Evolutionary conservation across 1,140 invertebrate species (phyloP).

Genomic region (Drosophila trapezifrons): DNA sequence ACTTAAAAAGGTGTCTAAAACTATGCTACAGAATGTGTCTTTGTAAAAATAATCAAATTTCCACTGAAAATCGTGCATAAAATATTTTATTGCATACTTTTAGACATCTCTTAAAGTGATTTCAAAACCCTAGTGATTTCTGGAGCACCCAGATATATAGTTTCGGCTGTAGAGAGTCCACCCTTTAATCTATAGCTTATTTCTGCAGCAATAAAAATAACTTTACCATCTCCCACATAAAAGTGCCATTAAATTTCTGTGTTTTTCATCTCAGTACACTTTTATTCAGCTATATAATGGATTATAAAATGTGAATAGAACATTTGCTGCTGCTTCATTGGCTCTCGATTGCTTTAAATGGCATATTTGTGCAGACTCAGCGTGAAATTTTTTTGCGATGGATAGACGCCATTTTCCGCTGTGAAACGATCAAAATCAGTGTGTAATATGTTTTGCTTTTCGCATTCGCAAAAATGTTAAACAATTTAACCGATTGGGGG

Average conservation of each 20-base stretch:
- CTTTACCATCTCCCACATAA: background rate
- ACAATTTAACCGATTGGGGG: constrained; percentile 28
- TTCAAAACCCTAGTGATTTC: too few relatives aligned
- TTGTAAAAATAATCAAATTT: too few relatives aligned
- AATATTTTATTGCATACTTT: too few relatives aligned
- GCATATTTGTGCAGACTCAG: constrained; percentile 42
- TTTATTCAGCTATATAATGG: background rate
- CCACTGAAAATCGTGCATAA: too few relatives aligned
- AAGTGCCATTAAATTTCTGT: constrained; percentile 1
- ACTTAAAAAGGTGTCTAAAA: too few relatives aligned
- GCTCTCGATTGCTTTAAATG: constrained; percentile 17
- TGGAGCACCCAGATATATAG: too few relatives aligned
- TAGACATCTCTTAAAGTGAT: too few relatives aligned
- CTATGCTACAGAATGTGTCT: too few relatives aligned
- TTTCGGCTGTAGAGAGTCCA: too few relatives aligned
- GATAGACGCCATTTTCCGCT: constrained; percentile 21
- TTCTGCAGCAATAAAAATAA: background rate
- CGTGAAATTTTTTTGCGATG: constrained; percentile 46
- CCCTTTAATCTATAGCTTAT: too few relatives aligned
- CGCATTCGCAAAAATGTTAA: constrained; percentile 52
- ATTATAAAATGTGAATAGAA: constrained; percentile 14
- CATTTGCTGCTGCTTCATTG: constrained; percentile 43
- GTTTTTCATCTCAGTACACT: background rate
- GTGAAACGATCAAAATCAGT: constrained; percentile 64
- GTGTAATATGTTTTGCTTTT: constrained; percentile 63